phyloP scores from a whole-genome alignment of 1,140 invertebrate genomes.

The Diprion similis region DNA sequence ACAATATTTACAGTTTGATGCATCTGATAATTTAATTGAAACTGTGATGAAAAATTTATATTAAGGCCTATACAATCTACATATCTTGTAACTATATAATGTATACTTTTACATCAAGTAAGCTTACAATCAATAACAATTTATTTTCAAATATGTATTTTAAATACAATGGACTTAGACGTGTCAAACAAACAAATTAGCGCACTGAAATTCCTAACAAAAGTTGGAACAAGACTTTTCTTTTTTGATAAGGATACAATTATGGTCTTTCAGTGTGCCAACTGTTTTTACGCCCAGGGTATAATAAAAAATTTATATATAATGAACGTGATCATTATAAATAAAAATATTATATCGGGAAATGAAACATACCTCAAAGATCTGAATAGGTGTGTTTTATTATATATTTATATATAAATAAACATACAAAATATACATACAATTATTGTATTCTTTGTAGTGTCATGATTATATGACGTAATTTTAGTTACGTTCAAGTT shows the following conservation, averaged over 20 bases:
- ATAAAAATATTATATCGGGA: too few relatives aligned
- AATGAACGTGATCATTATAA: not conserved
- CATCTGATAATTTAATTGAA: not conserved
- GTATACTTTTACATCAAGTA: not conserved
- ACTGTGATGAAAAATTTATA: not conserved
- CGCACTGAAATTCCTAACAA: not conserved
- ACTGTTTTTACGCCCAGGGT: not conserved
- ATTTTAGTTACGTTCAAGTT: too few relatives aligned
- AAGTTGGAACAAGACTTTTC: not conserved
- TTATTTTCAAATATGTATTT: not conserved
- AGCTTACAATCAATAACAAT: not conserved
- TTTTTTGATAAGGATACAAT: not conserved
- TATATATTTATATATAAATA: conserved; percentile 11
- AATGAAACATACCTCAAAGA: not conserved
- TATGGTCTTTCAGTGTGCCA: not conserved
- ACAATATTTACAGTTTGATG: too few relatives aligned
- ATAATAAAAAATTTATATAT: not conserved
- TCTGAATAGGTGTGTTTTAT: conserved; percentile 1
- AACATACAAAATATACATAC: conserved; percentile 19
- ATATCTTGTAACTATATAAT: not conserved
- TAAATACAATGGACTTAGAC: too few relatives aligned
- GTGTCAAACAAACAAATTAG: not conserved
- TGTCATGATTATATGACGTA: too few relatives aligned
- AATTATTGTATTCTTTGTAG: not conserved
- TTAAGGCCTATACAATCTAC: not conserved